Percentiles rank a stretch among this genome's conserved stretches.
phyloP scores from a whole-genome alignment of 1,140 invertebrate species.

The Oryzaephilus surinamensis region DNA sequence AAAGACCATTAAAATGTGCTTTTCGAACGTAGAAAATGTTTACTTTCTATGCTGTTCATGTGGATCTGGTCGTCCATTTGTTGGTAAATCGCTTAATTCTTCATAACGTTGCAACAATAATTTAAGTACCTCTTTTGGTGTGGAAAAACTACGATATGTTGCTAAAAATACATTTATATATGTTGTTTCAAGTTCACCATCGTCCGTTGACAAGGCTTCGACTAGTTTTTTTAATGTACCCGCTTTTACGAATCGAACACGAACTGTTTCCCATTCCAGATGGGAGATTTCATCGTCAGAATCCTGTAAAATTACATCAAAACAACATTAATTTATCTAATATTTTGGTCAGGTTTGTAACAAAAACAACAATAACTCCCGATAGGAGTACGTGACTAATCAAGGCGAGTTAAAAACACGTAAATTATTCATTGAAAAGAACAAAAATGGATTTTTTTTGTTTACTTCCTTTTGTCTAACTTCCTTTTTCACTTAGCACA shows the following conservation, averaged over 20 bases:
- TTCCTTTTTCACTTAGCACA: too few relatives aligned
- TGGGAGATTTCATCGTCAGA: slow-evolving; percentile 87
- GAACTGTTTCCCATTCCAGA: slow-evolving; percentile 98
- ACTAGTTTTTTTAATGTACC: slow-evolving; percentile 90
- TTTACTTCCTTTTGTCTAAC: too few relatives aligned
- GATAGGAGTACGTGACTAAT: background rate
- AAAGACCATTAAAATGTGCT: slow-evolving; percentile 4
- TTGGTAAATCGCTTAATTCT: slow-evolving; percentile 38
- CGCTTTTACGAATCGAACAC: slow-evolving; percentile 89
- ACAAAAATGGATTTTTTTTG: background rate
- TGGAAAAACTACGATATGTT: slow-evolving; percentile 80
- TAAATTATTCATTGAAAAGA: background rate
- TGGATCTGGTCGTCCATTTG: slow-evolving; percentile 38
- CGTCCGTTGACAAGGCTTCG: slow-evolving; percentile 83
- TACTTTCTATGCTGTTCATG: slow-evolving; percentile 67
- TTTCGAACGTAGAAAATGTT: slow-evolving; percentile 21
- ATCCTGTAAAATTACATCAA: slow-evolving; percentile 43
- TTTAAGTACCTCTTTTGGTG: slow-evolving; percentile 69
- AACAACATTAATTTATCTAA: background rate
- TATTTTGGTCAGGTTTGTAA: background rate
- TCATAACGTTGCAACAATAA: slow-evolving; percentile 70
- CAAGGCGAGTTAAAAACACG: background rate
- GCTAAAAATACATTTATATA: slow-evolving; percentile 97
- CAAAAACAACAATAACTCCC: too few relatives aligned
- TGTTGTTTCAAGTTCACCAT: slow-evolving; percentile 92